Conservation (phyloP, 1,140 invertebrate species). For the Stenopsyche tienmushanensis region DNA sequence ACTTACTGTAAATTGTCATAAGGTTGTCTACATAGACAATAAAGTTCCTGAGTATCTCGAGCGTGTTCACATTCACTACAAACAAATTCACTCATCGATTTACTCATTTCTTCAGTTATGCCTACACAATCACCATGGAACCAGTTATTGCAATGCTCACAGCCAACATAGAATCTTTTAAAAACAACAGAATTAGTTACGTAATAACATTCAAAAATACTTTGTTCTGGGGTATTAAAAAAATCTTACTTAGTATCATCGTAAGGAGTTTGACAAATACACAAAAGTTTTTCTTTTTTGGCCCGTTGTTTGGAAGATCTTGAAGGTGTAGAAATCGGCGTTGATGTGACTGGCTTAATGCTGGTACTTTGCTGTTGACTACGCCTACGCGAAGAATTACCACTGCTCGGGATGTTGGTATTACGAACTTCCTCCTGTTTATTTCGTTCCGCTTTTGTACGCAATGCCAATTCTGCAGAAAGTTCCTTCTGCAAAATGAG, state of each 20-base stretch:
- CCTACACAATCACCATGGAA: slow-evolving; percentile 97
- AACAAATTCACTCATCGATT: slow-evolving; percentile 85
- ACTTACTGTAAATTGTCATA: slow-evolving; percentile 97
- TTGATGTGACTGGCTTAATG: neutral
- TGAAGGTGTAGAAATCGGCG: slow-evolving; percentile 6
- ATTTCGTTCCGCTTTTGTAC: slow-evolving; percentile 67
- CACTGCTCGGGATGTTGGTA: slow-evolving; percentile 44
- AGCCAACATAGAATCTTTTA: slow-evolving; percentile 92
- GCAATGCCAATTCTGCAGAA: slow-evolving; percentile 63
- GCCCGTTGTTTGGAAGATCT: slow-evolving; percentile 43
- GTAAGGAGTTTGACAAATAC: slow-evolving; percentile 91
- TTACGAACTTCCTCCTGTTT: slow-evolving; percentile 70
- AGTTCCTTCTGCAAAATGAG: slow-evolving; percentile 64
- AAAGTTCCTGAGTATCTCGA: slow-evolving; percentile 86
- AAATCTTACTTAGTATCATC: slow-evolving; percentile 89
- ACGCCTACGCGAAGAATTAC: neutral
- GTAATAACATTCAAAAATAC: too few species aligned
- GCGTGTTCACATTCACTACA: slow-evolving; percentile 86
- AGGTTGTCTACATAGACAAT: slow-evolving; percentile 93
- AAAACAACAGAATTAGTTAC: too few species aligned
- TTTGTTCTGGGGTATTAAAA: too few species aligned
- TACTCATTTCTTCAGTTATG: slow-evolving; percentile 90
- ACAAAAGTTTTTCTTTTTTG: slow-evolving; percentile 87
- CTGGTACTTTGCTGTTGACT: slow-evolving; percentile 47
- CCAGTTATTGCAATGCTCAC: slow-evolving; percentile 97